Percentiles rank a stretch among this genome's conserved stretches.
phyloP scores from a whole-genome alignment of 2,888 invertebrate species.

The Apamea anceps region DNA sequence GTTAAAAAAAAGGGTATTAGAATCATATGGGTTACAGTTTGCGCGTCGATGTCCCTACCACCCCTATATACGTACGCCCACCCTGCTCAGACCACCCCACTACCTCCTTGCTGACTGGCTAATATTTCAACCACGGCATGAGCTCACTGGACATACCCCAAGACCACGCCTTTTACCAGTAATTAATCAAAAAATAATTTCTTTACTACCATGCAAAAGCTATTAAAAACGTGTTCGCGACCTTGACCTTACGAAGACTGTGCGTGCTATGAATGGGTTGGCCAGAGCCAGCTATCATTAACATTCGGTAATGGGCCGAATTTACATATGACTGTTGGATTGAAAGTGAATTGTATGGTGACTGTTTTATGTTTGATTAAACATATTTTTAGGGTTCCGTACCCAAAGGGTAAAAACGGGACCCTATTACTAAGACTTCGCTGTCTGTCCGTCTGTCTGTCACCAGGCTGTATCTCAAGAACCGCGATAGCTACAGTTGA shows the following conservation, averaged over 20 bases:
- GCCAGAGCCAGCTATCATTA: slow-evolving; percentile 28
- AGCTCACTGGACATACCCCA: background rate
- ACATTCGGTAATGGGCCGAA: slow-evolving; percentile 36
- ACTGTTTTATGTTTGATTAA: slow-evolving; percentile 1
- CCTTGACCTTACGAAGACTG: slow-evolving; percentile 39
- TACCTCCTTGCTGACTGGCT: no score
- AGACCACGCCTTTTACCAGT: background rate
- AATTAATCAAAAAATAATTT: slow-evolving; percentile 1
- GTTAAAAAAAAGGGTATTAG: no score
- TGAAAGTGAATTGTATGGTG: slow-evolving; percentile 39
- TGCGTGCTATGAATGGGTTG: slow-evolving; percentile 41
- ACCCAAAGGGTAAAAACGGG: no score
- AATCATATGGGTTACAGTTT: no score
- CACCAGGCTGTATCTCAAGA: no score
- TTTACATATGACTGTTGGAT: slow-evolving; percentile 43
- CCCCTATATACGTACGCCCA: no score
- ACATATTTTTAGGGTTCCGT: no score
- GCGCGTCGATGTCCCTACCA: no score
- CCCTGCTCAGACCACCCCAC: background rate
- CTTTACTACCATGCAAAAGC: background rate
- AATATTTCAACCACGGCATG: background rate
- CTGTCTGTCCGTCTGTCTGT: no score
- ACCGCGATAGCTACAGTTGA: no score
- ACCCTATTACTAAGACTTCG: no score
- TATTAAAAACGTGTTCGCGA: slow-evolving; percentile 26